phyloP scores from a whole-genome alignment of 2,113 vertebrate genomes.

The Nannospalax galili region DNA sequence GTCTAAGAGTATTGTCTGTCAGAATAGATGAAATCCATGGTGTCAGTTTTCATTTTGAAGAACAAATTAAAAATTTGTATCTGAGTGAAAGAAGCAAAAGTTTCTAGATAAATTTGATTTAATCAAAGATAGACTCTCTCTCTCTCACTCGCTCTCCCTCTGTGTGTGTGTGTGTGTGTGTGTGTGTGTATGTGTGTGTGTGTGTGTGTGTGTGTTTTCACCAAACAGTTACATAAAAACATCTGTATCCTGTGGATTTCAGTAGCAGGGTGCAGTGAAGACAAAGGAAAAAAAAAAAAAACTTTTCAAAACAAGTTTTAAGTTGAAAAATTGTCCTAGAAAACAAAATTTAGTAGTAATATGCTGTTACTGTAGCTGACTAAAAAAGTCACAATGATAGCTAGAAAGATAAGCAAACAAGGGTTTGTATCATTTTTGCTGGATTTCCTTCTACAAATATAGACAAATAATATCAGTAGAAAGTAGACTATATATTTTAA shows the following conservation, averaged over 20 bases:
- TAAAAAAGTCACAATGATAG: not conserved
- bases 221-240: not conserved
- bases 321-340: not conserved
- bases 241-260: not conserved
- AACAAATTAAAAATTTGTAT: not conserved
- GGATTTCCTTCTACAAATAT: not conserved
- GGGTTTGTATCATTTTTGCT: not conserved
- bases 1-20: not conserved
- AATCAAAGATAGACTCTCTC: not conserved
- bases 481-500: not conserved
- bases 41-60: not conserved
- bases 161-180: not conserved
- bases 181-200: not conserved
- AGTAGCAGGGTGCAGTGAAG: not conserved
- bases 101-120: not conserved
- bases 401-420: not conserved
- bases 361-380: not conserved
- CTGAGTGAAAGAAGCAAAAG: not conserved
- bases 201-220: not conserved
- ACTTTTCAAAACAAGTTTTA: not conserved
- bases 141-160: accelerated
- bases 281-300: not conserved
- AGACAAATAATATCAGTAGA: not conserved
- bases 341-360: not conserved
- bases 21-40: not conserved